Percentiles rank a stretch among this genome's conserved stretches.
Conservation (phyloP, 2,113 vertebrate genomes). For the Solea senegalensis region DNA sequence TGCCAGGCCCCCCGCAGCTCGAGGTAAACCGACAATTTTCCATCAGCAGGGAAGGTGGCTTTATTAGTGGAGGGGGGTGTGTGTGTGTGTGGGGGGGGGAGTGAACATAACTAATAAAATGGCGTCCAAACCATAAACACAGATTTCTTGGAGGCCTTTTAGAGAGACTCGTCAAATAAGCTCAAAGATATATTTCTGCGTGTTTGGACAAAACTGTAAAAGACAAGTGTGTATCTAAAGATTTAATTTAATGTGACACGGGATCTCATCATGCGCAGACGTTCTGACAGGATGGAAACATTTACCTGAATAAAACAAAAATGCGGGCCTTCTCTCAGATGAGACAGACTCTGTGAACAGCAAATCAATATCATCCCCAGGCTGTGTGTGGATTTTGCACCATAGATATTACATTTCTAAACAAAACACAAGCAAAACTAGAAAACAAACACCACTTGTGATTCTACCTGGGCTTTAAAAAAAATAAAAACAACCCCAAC, state of each 20-base stretch:
- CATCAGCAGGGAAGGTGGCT: slow-evolving; percentile 89
- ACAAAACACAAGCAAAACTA: slow-evolving; percentile 54
- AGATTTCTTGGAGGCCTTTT: slow-evolving; percentile 4
- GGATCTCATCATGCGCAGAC: slow-evolving; percentile 48
- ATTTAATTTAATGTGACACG: slow-evolving; percentile 41
- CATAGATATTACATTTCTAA: slow-evolving; percentile 43
- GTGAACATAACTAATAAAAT: background rate
- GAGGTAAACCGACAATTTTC: slow-evolving; percentile 92
- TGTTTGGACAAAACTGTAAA: slow-evolving; percentile 20
- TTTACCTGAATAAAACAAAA: slow-evolving; percentile 61
- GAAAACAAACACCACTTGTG: slow-evolving; percentile 46
- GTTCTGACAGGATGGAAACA: slow-evolving; percentile 72
- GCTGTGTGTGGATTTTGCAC: slow-evolving; percentile 63
- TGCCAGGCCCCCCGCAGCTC: slow-evolving; percentile 86
- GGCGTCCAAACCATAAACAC: background rate
- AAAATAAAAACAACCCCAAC: slow-evolving; percentile 27
- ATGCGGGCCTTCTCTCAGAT: slow-evolving; percentile 54
- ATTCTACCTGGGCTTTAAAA: slow-evolving; percentile 16
- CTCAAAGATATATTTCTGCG: slow-evolving; percentile 21
- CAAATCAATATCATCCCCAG: slow-evolving; percentile 77
- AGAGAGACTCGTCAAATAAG: slow-evolving; percentile 20
- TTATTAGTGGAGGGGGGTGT: slow-evolving; percentile 85
- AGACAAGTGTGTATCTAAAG: slow-evolving; percentile 26
- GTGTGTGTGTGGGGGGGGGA: slow-evolving; percentile 34
- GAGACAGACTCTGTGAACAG: slow-evolving; percentile 70